phyloP scores from a whole-genome alignment of 2,888 invertebrate genomes.

The Sminthurinus aureus region DNA sequence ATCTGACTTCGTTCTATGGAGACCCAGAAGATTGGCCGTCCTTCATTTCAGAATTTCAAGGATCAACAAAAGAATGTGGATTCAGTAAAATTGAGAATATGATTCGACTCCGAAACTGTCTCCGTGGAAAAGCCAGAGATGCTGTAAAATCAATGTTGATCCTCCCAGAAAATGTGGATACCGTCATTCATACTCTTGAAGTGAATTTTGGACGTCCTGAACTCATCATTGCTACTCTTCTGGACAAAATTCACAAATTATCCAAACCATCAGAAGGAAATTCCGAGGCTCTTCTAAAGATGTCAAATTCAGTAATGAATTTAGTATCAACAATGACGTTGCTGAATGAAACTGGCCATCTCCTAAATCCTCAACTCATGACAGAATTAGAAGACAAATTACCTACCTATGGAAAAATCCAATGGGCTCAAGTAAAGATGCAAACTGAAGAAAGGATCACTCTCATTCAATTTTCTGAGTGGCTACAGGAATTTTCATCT shows the following conservation, averaged over 20 bases:
- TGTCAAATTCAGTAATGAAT: neutral
- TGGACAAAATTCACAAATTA: conserved; percentile 25
- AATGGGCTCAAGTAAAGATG: conserved; percentile 23
- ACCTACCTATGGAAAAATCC: conserved; percentile 16
- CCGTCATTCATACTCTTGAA: conserved; percentile 29
- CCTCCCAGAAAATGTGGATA: conserved; percentile 25
- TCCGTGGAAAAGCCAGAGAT: conserved; percentile 40
- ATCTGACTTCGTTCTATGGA: neutral
- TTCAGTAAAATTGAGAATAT: conserved; percentile 40
- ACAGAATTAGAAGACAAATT: conserved; percentile 43
- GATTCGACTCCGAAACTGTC: conserved; percentile 33
- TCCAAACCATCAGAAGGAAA: conserved; percentile 5
- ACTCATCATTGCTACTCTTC: conserved; percentile 32
- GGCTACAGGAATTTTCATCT: conserved; percentile 27
- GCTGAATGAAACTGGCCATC: conserved; percentile 16
- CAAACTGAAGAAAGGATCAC: neutral
- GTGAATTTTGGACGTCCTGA: conserved; percentile 39
- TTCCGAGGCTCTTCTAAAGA: neutral
- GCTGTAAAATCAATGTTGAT: conserved; percentile 20
- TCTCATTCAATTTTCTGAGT: conserved; percentile 31
- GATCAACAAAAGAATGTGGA: conserved; percentile 32
- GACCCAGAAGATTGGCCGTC: conserved; percentile 42
- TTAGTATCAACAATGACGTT: conserved; percentile 24
- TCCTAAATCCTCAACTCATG: conserved; percentile 42
- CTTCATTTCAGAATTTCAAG: conserved; percentile 29